These are phyloP conservation scores for Amazona finschi DNA, from an alignment of 2,797 vertebrate genomes.

Conservation along the genomic window DNA sequence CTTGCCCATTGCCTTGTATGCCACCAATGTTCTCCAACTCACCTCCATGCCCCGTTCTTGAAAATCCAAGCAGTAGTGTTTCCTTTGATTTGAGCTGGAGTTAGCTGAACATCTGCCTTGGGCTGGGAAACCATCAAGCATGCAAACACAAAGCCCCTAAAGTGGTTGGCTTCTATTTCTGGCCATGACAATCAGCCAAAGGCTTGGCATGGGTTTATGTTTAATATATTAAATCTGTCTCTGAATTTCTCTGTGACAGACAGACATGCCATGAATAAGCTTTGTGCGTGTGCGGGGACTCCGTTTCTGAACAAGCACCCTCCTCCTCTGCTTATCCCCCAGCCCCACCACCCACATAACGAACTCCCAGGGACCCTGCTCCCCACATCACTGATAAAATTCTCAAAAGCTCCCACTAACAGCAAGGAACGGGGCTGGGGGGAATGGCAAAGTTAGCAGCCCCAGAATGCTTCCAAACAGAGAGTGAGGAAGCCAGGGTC, in stretches of 20 bases:
- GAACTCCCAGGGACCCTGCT: neutral
- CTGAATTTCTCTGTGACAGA: neutral
- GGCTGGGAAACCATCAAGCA: neutral
- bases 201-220: neutral
- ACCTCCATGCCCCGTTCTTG: neutral
- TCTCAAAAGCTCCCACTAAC: neutral
- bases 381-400: neutral
- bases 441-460: neutral
- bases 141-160: neutral
- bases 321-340: neutral
- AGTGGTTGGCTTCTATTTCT: conserved; percentile 36
- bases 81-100: neutral
- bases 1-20: neutral
- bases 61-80: neutral
- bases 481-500: neutral
- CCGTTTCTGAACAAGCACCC: neutral
- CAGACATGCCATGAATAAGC: neutral
- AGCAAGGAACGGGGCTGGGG: neutral
- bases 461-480: neutral
- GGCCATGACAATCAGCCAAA: neutral
- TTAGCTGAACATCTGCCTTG: neutral
- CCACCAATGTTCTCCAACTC: fast-evolving
- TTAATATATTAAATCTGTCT: neutral
- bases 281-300: neutral
- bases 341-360: neutral